Evolutionary conservation across 2,113 vertebrate species (phyloP), one percentile per base, ranked within the genome.

Genomic region (Picathartes gymnocephalus): DNA sequence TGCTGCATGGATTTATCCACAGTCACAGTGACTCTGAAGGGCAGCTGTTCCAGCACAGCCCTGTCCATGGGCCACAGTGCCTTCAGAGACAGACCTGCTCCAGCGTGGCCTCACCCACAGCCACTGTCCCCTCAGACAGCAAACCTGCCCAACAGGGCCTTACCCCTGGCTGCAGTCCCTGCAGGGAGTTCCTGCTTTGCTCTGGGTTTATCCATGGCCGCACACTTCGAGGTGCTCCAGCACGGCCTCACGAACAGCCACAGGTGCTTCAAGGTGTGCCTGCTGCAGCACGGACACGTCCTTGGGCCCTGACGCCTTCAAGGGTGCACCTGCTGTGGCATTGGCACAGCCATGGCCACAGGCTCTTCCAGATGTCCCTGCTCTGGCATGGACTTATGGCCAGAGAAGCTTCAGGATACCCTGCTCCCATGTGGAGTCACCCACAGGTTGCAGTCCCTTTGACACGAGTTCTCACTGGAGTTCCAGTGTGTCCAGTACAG

Each of bases 1-100:
- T 50, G 31, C 18, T 37, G 31, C 8, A 7, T 22, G 85, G 35
- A 18, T 42, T 56, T 48, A 35, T 35, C 35, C 48, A 35, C 9
- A 47, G 48, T 40, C 40, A 11, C 22, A 48, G 48, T 1, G 12
- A 20, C 42, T 48, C 33, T 22, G 50, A 25, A 57, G 57, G 21
- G 21, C 48, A 35, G 57, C 66, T 48, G 42, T 31, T 88, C 40
- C 48, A 62, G 47, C 24, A 31, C 4, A 1, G 66, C 15, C 35
- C 51, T 20, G 21, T 24, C 60, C 24, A 4, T 16, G 16, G 50
- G 11, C 40, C 28, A 1, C n/a, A 22, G 15, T 47, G 50, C 69
- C 69, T 1, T 48, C 2, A 2, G 48, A n/a, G 1, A n/a, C 1
- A 22, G 19, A 14, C 1, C 40, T 47, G 31, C 58, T 24, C 14